Conservation (phyloP, 1,140 invertebrate species). For the Drosophila sechellia region DNA sequence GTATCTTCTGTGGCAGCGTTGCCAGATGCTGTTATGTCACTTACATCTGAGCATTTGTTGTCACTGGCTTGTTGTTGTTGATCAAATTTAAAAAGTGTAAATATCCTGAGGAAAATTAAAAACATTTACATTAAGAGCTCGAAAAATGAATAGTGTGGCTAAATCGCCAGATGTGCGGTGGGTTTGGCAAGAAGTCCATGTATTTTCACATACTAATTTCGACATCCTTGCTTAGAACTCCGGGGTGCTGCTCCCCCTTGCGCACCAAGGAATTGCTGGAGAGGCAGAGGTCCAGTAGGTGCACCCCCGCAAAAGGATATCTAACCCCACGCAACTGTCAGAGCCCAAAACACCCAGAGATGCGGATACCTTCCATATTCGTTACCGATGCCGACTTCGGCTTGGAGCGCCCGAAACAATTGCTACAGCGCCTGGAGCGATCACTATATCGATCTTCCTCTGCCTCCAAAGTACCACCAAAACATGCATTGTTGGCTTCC, state of each 20-base stretch:
- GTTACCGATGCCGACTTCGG: not conserved
- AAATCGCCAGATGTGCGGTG: not conserved
- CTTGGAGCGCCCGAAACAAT: not conserved
- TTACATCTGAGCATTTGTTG: slow-evolving; percentile 1
- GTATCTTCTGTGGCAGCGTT: not conserved
- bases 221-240: not conserved
- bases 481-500: not conserved
- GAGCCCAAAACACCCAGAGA: not conserved
- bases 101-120: not conserved
- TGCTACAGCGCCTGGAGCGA: not conserved
- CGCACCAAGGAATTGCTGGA: slow-evolving; percentile 32
- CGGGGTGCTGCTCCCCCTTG: not conserved
- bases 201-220: not conserved
- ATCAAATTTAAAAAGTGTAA: not conserved
- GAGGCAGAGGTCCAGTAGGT: not conserved
- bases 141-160: not conserved
- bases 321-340: not conserved
- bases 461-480: not conserved
- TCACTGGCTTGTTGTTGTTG: slow-evolving; percentile 6
- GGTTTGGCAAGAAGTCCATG: not conserved
- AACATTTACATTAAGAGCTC: not conserved
- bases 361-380: not conserved
- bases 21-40: slow-evolving; percentile 1
- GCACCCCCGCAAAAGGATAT: not conserved
- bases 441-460: not conserved